A percentile compares a stretch with the other conserved stretches of the same genome.
Conservation (phyloP, 2,888 invertebrate genomes). For the Tetragonisca angustula region DNA sequence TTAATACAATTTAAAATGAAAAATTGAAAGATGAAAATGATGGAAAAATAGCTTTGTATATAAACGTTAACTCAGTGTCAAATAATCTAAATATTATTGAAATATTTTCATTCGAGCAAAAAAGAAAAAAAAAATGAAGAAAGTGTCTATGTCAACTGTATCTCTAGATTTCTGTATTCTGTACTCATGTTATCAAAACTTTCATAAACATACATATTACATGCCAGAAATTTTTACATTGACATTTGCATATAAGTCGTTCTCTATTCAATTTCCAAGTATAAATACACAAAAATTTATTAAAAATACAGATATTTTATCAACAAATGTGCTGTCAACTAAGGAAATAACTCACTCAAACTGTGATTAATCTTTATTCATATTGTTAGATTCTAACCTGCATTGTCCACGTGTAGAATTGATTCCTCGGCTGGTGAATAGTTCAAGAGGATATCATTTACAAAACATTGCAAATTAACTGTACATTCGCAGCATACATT, state of each 20-base stretch:
- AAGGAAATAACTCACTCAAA: neutral
- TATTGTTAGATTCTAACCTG: slow-evolving; percentile 57
- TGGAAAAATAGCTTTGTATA: neutral
- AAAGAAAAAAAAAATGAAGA: no score
- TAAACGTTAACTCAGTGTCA: neutral
- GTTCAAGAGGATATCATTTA: neutral
- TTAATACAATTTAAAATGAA: neutral
- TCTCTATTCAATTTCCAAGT: neutral
- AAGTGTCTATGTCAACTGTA: neutral
- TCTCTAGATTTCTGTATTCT: neutral
- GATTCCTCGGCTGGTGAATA: neutral
- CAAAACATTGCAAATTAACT: neutral
- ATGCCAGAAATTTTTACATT: neutral
- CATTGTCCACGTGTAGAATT: slow-evolving; percentile 55
- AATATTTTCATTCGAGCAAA: no score
- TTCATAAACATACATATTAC: neutral
- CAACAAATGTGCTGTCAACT: neutral
- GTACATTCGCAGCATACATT: neutral
- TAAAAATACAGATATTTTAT: neutral
- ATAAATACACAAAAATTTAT: neutral
- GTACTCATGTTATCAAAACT: neutral
- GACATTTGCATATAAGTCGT: neutral
- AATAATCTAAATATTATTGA: neutral
- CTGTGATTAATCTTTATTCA: neutral
- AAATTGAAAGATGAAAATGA: neutral